Conservation (phyloP, 2,113 vertebrate genomes). For the Erythrolamprus reginae region DNA sequence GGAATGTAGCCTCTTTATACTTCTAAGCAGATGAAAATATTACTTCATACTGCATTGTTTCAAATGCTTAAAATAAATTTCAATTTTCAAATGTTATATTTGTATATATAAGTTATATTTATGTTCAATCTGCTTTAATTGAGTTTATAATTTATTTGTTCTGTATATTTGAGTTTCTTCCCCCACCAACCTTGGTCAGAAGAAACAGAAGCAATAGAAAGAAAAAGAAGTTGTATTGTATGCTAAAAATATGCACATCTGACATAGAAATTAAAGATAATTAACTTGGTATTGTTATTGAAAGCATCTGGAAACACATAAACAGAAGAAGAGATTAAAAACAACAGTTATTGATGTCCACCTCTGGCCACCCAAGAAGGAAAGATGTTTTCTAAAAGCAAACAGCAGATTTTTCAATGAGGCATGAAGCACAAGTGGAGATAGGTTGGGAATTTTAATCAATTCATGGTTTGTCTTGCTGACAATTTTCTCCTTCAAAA, state of each 20-base stretch:
- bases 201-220: background rate
- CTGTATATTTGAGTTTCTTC: background rate
- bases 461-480: background rate
- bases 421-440: background rate
- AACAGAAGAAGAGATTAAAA: background rate
- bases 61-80: background rate
- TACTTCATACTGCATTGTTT: background rate
- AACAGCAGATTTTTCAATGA: background rate
- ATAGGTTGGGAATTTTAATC: background rate
- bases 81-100: background rate
- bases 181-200: background rate
- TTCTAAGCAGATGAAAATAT: background rate
- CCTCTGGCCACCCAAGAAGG: background rate
- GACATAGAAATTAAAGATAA: background rate
- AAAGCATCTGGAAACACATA: background rate
- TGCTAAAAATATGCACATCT: background rate
- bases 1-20: background rate
- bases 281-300: background rate
- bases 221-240: background rate
- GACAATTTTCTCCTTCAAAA: background rate
- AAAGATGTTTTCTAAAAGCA: background rate
- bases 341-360: background rate
- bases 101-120: background rate
- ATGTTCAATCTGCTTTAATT: background rate
- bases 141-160: background rate